Percentiles rank a stretch among this genome's conserved stretches.
Evolutionary conservation across 2,888 invertebrate genomes (phyloP).

Genomic region (Lepidocyrtoides sp.): DNA sequence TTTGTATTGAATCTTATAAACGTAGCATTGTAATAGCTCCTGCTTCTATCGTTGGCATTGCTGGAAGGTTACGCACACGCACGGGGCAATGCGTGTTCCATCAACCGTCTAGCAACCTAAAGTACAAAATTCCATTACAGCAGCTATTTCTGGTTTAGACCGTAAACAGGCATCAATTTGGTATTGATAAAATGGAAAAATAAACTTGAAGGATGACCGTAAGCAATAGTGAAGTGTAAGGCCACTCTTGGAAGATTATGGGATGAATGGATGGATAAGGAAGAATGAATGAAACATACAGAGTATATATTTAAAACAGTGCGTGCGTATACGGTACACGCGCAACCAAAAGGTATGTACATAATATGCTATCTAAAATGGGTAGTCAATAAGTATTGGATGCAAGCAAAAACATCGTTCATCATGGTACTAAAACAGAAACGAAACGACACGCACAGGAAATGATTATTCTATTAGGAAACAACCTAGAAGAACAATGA

Average conservation of each 20-base stretch:
- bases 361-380: neutral
- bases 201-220: slow-evolving; percentile 55
- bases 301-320: neutral
- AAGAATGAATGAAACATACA: slow-evolving; percentile 48
- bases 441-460: slow-evolving; percentile 50
- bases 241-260: slow-evolving; percentile 42
- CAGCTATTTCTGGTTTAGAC: neutral
- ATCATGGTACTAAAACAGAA: neutral
- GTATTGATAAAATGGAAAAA: slow-evolving; percentile 54
- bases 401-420: neutral
- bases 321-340: slow-evolving; percentile 37
- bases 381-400: neutral
- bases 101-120: slow-evolving; percentile 56
- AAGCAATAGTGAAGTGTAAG: slow-evolving; percentile 56
- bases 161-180: neutral
- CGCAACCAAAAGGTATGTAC: slow-evolving; percentile 28
- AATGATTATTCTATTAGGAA: slow-evolving; percentile 73
- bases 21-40: neutral
- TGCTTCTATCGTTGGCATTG: slow-evolving; percentile 21
- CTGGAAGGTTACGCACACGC: slow-evolving; percentile 63
- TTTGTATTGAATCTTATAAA: neutral
- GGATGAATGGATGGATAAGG: slow-evolving; percentile 34
- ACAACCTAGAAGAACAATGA: slow-evolving; percentile 78
- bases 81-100: slow-evolving; percentile 68
- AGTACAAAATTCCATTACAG: neutral